These are phyloP conservation scores for Lophura swinhoii DNA, from an alignment of 2,797 vertebrate genomes.

Conservation along the genomic window DNA sequence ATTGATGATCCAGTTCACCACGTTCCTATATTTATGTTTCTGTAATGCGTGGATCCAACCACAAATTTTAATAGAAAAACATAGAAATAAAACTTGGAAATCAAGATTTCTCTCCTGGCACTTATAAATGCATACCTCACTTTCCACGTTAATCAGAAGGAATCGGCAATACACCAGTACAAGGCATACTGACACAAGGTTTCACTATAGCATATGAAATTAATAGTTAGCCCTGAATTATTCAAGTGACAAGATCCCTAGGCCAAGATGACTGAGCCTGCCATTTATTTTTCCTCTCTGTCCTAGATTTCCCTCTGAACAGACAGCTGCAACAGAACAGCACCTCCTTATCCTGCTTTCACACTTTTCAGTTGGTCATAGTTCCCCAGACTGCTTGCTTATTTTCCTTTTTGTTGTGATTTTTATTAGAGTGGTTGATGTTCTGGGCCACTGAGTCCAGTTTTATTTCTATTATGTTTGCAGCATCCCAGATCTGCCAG, in stretches of 20 bases:
- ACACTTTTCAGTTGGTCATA: not conserved
- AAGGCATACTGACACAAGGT: accelerated
- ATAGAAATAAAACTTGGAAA: not conserved
- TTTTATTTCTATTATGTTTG: not conserved
- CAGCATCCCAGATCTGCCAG: not conserved
- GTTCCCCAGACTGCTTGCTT: not conserved
- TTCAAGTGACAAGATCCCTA: not conserved
- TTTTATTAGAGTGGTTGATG: not conserved
- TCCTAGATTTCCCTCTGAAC: not conserved
- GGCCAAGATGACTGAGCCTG: not conserved
- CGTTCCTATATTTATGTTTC: not conserved
- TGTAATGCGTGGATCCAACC: not conserved
- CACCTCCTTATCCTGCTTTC: not conserved
- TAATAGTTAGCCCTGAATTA: not conserved
- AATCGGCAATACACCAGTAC: not conserved
- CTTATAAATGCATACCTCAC: not conserved
- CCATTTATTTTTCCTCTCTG: not conserved
- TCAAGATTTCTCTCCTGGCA: not conserved
- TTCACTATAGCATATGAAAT: not conserved
- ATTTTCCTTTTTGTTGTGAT: not conserved
- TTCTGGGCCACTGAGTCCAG: not conserved
- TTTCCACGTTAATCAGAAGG: not conserved
- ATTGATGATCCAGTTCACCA: not conserved
- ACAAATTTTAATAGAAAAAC: not conserved
- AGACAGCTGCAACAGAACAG: not conserved